Evolutionary conservation across 2,888 invertebrate genomes (phyloP).

Genomic region (Acrobasis consociella): DNA sequence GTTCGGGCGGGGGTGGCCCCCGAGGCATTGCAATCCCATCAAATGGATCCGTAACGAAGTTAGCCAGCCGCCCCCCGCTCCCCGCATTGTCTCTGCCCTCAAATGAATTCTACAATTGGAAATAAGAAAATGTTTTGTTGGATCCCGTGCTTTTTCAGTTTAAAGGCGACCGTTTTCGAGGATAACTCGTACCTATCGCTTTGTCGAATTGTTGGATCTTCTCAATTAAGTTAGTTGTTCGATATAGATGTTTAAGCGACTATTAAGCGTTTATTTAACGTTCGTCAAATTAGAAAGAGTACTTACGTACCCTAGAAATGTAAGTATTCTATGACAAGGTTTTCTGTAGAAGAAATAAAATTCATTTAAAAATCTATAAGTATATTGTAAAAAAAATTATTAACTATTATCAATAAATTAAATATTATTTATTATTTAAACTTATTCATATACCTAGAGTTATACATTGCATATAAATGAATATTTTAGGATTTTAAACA

Average conservation of each 20-base stretch:
- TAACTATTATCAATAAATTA: no score
- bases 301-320: neutral
- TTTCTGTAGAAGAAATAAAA: no score
- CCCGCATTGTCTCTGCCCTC: conserved; percentile 83
- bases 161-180: conserved; percentile 75
- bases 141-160: conserved; percentile 79
- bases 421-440: no score
- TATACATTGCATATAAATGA: no score
- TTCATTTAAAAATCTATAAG: no score
- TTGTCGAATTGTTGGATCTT: conserved; percentile 46
- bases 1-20: conserved; percentile 64
- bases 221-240: conserved; percentile 52
- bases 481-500: no score
- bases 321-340: no score
- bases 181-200: conserved; percentile 60
- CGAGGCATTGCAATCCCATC: conserved; percentile 87
- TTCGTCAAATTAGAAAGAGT: conserved; percentile 4
- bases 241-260: conserved; percentile 18
- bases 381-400: no score
- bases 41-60: conserved; percentile 91
- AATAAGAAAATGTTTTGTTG: conserved; percentile 83
- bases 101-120: conserved; percentile 84
- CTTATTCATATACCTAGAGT: no score
- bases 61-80: conserved; percentile 83
- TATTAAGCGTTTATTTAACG: conserved; percentile 8